Evolutionary conservation across 1,140 invertebrate species (phyloP), one percentile per base, ranked within the genome.

Genomic region (Hesperophylax magnus): DNA sequence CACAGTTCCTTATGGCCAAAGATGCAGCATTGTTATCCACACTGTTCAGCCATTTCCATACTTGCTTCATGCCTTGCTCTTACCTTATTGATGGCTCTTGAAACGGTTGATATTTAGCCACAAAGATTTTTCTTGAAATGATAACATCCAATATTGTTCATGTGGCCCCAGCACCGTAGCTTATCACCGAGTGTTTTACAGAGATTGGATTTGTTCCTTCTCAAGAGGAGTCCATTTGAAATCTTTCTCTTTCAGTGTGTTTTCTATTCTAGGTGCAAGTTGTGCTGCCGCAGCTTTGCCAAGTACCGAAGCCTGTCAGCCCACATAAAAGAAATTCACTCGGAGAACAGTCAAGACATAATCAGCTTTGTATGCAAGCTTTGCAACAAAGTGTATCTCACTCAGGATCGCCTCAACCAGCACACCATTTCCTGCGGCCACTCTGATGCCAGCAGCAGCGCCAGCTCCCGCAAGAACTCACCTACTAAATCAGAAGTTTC

Each of bases 371-470:
- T 34, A 6, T 77, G 75, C 17, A 56, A 63, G n/a, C 15, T 61
- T 6, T 61, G 60, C n/a, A 63, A 77, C 75, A 77, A 77, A n/a
- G 20, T 47, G 3, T 77, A 39, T 39, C 60, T 77, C 39, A 77
- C 31, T 24, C 60, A 77, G 9, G 54, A 47, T 18, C 31, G 75
- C 27, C 75, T 77, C 3, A 61, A 60, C 24, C 24, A 18, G 20
- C 60, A 61, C 53, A 61, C 4, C 14, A 2, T 27, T 2, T 18
- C 75, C 2, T 20, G 9, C 14, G 31, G 56, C 3, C 8, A 22
- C n/a, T 69, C 34, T 3, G 61, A 65, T 17, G 34, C 65, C 65
- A 39, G 9, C 27, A 69, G 65, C 20, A 8, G 47, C 34, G 2
- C 47, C 71, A 74, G 71, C 52, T 34, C 27, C 20, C 20, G 18